Evolutionary conservation across 2,888 invertebrate species (phyloP).

Genomic region (Leptothorax acervorum): DNA sequence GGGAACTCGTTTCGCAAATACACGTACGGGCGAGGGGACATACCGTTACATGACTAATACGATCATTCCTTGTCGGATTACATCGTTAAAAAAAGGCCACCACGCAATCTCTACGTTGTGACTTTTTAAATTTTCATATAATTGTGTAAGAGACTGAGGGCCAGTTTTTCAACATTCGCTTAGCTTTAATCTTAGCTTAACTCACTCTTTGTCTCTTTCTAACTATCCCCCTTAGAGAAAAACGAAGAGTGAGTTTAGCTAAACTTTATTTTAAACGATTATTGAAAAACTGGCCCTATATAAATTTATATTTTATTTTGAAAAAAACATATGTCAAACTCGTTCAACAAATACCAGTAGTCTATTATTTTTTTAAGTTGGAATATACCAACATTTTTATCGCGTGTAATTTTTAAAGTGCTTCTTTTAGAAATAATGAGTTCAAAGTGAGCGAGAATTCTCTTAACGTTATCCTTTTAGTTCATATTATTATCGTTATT

Average conservation of each 20-base stretch:
- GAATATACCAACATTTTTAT: not conserved
- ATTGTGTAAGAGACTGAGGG: not conserved
- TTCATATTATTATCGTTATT: not conserved
- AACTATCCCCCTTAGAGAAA: no score
- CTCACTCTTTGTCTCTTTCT: no score
- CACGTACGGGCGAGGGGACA: not conserved
- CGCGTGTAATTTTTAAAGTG: not conserved
- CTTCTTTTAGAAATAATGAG: constrained; percentile 6
- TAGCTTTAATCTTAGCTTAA: no score
- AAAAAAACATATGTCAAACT: not conserved
- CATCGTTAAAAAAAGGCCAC: not conserved
- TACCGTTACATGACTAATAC: not conserved
- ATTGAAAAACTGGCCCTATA: no score
- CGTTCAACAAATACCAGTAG: not conserved
- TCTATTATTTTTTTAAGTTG: not conserved
- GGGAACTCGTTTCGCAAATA: constrained; percentile 12
- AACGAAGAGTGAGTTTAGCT: no score
- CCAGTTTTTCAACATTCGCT: no score
- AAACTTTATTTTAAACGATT: no score
- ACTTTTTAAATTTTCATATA: not conserved
- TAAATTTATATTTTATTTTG: not conserved
- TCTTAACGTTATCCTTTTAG: not conserved
- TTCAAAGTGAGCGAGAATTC: not conserved
- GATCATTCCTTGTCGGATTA: not conserved
- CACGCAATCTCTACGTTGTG: not conserved